Percentiles rank a stretch among this genome's conserved stretches.
phyloP scores from a whole-genome alignment of 2,113 vertebrate species.

The Amblyopsis rosae region DNA sequence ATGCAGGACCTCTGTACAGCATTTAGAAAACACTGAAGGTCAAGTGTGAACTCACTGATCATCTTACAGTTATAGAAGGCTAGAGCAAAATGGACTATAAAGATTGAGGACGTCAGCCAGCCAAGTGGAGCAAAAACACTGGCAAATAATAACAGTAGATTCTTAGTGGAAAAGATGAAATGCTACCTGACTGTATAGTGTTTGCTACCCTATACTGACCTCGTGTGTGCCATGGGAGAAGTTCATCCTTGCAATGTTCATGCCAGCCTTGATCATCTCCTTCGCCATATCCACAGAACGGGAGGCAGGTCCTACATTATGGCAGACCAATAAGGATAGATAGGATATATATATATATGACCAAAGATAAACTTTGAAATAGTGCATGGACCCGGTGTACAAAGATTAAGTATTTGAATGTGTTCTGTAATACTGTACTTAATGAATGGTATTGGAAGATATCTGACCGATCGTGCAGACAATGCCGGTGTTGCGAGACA shows the following conservation, averaged over 20 bases:
- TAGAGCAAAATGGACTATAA: too few relatives aligned
- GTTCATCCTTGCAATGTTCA: slow-evolving; percentile 97
- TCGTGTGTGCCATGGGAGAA: slow-evolving; percentile 98
- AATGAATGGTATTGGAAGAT: not conserved
- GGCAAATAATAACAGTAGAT: not conserved
- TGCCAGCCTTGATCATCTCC: slow-evolving; percentile 97
- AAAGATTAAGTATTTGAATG: slow-evolving; percentile 2
- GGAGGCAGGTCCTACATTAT: slow-evolving; percentile 86
- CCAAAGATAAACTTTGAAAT: not conserved
- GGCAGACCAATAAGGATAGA: slow-evolving; percentile 1
- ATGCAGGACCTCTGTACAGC: slow-evolving; percentile 23
- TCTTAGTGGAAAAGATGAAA: not conserved
- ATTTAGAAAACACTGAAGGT: slow-evolving; percentile 29
- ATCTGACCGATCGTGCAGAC: slow-evolving; percentile 94
- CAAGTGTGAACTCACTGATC: slow-evolving; percentile 47
- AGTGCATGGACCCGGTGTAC: not conserved
- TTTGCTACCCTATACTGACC: slow-evolving; percentile 69
- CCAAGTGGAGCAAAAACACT: too few relatives aligned
- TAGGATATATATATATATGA: not conserved
- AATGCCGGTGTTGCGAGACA: slow-evolving; percentile 94
- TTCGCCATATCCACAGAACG: slow-evolving; percentile 86
- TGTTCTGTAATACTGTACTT: not conserved
- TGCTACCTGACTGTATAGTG: not conserved
- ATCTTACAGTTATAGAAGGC: slow-evolving; percentile 56
- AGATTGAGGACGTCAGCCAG: too few relatives aligned